Evolutionary conservation across 2,888 invertebrate species (phyloP).

Genomic region (Agrenia bidenticulata): DNA sequence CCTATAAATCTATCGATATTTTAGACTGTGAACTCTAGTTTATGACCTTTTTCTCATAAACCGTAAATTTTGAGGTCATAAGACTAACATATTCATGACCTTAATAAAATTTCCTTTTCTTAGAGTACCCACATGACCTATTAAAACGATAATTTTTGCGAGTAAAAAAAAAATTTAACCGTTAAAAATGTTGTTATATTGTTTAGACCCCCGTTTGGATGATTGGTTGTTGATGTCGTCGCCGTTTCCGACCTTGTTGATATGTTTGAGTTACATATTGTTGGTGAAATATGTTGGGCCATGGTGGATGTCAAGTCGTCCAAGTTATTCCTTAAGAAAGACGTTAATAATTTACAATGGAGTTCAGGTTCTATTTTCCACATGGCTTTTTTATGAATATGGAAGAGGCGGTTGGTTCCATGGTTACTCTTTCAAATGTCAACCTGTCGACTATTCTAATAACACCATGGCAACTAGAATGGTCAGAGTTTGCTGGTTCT

Average conservation of each 20-base stretch:
- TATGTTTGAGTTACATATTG: constrained; percentile 86
- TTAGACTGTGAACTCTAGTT: no score
- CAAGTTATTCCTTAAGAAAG: constrained; percentile 74
- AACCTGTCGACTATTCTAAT: constrained; percentile 85
- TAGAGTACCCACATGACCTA: no score
- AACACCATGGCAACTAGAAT: constrained; percentile 81
- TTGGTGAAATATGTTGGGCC: constrained; percentile 85
- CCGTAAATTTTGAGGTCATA: no score
- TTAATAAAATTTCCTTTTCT: no score
- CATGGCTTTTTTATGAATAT: constrained; percentile 64
- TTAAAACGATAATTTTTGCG: no score
- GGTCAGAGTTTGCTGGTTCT: constrained; percentile 94
- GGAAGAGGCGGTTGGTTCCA: constrained; percentile 88
- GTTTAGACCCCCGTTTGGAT: constrained; percentile 81
- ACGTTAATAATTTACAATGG: constrained; percentile 80
- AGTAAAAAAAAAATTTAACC: no score
- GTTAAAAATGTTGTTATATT: no score
- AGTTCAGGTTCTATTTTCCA: constrained; percentile 55
- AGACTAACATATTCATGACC: no score
- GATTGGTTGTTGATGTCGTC: constrained; percentile 92
- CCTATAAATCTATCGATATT: no score
- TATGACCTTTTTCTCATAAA: neutral
- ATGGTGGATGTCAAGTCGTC: constrained; percentile 79
- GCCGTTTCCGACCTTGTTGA: constrained; percentile 85
- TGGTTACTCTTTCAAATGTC: constrained; percentile 84